These are phyloP conservation scores for Limenitis camilla DNA, from an alignment of 2,888 invertebrate genomes.

Conservation along the genomic window DNA sequence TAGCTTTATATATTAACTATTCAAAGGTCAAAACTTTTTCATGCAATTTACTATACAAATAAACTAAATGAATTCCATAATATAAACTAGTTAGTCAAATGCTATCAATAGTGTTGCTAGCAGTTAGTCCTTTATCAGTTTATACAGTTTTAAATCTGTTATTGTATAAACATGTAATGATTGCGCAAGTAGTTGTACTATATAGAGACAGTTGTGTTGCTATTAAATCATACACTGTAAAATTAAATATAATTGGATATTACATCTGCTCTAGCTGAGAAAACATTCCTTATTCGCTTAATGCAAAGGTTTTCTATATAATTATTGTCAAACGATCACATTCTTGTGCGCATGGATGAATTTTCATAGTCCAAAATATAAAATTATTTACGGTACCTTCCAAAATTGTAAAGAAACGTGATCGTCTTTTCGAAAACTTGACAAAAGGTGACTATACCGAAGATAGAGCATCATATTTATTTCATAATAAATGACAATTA, in stretches of 20 bases:
- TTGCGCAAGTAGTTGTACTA: background rate
- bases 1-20: no score
- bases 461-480: constrained; percentile 71
- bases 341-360: constrained; percentile 46
- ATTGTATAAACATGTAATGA: no score
- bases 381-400: constrained; percentile 55
- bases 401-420: constrained; percentile 41
- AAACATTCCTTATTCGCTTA: constrained; percentile 62
- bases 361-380: constrained; percentile 57
- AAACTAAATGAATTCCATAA: no score
- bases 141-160: no score
- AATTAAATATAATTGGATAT: constrained; percentile 21
- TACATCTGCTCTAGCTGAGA: constrained; percentile 67
- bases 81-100: no score
- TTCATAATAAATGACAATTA: constrained; percentile 75
- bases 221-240: constrained; percentile 5
- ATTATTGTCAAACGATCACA: constrained; percentile 66
- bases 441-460: constrained; percentile 43
- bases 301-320: constrained; percentile 53
- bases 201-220: no score
- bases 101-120: no score
- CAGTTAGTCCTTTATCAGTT: no score
- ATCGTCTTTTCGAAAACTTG: constrained; percentile 46
- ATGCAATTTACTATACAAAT: no score
- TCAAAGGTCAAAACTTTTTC: no score